Evolutionary conservation across 2,888 invertebrate genomes (phyloP), one percentile per base, ranked within the genome.

Genomic region (Mimas tiliae): DNA sequence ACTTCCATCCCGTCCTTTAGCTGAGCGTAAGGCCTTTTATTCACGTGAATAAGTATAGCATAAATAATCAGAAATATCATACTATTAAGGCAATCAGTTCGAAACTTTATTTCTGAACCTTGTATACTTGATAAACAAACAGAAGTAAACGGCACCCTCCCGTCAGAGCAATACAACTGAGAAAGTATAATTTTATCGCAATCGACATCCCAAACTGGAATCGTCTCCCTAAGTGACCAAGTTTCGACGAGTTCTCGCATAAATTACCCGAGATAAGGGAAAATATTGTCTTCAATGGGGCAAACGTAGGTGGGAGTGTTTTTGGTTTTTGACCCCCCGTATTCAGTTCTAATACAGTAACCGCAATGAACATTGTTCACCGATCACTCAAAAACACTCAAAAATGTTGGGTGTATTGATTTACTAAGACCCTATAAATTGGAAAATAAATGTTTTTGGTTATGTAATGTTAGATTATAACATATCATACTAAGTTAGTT

Each of bases 241-340:
- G 81, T 89, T 88, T 83, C 79, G 76, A 77, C 80, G 90, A 93
- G 85, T 93, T 92, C 84, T 81, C 89, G 86, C 90, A 93, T 93
- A 93, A 93, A 93, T 93, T 93, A 91, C 82, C 68, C 68, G 64
- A 86, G 92, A 91, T 93, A 93, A 92, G 87, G 88, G 88, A 89
- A 93, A 93, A 92, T 93, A 93, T 92, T 93, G 93, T 92, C 91
- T n/a, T n/a, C 86, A 72, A 76, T 72, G 85, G 72, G 33, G 62
- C 27, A 62, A 45, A 45, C 62, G 66, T 6, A 63, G 51, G 47
- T 34, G 33, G 63, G 34, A 42, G 42, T 27, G 47, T 19, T 14
- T 7, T 42, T 45, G 42, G 53, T 11, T 16, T 55, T 14, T 55
- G 55, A 55, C 55, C 64, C 55, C 65, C 47, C 0, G n/a, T 16